Percentiles rank a stretch among this genome's conserved stretches.
Conservation (phyloP, 2,113 vertebrate species). For the Ctenodactylus gundi region DNA sequence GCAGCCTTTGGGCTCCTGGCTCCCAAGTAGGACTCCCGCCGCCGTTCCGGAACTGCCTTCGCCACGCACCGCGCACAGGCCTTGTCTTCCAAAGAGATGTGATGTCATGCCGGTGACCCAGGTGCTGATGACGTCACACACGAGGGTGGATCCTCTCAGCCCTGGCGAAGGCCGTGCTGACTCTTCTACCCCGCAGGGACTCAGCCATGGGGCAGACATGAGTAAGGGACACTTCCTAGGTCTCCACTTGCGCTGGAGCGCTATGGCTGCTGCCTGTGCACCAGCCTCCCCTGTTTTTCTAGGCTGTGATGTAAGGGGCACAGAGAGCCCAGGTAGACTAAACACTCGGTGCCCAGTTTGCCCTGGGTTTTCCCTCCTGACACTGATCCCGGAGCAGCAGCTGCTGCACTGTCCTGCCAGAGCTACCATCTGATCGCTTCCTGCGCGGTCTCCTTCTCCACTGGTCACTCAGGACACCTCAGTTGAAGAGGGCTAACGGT, state of each 20-base stretch:
- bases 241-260: background rate
- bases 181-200: too few species aligned
- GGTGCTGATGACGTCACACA: too few species aligned
- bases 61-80: too few species aligned
- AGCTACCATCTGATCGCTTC: background rate
- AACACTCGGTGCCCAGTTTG: background rate
- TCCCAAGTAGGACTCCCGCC: background rate
- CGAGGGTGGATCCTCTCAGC: too few species aligned
- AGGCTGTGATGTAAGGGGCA: too few species aligned
- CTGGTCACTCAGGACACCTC: background rate
- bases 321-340: background rate
- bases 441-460: background rate
- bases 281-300: background rate
- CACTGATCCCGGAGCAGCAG: background rate
- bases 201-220: too few species aligned
- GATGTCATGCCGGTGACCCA: too few species aligned
- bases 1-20: background rate
- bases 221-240: background rate
- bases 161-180: too few species aligned
- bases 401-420: too few species aligned
- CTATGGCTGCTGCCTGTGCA: too few species aligned
- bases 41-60: background rate
- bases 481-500: background rate
- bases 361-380: background rate
- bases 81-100: too few species aligned